Evolutionary conservation across 2,797 vertebrate genomes (phyloP).

Genomic region (Rousettus madagascariensis): DNA sequence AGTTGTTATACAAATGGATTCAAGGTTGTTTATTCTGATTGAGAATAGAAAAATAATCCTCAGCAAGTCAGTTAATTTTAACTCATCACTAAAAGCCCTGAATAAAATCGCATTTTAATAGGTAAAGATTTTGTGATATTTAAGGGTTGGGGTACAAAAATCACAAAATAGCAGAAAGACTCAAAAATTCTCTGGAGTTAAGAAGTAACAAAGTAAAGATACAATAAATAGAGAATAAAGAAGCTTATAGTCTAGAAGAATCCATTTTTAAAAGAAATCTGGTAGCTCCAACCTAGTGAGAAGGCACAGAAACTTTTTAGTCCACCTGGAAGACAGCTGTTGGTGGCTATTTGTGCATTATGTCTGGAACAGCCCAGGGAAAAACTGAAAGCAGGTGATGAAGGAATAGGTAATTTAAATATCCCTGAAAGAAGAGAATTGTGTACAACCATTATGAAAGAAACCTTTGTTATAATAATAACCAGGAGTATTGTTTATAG

Average conservation of each 20-base stretch:
- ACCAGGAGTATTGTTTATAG: neutral
- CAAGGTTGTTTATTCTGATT: neutral
- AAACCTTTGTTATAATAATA: neutral
- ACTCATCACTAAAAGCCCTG: neutral
- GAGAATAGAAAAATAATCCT: neutral
- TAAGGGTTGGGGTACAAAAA: neutral
- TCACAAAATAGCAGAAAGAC: neutral
- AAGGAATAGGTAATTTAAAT: slow-evolving; percentile 34
- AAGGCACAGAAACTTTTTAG: neutral
- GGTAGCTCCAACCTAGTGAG: neutral
- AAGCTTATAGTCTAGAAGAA: neutral
- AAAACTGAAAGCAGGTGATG: neutral
- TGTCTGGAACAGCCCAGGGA: neutral
- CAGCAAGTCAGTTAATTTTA: neutral
- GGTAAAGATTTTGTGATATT: neutral
- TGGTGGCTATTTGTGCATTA: neutral
- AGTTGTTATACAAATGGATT: neutral
- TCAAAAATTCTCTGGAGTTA: slow-evolving; percentile 3
- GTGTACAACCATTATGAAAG: neutral
- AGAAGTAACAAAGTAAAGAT: neutral
- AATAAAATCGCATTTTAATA: neutral
- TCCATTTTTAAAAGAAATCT: neutral
- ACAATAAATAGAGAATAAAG: neutral
- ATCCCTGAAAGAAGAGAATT: neutral
- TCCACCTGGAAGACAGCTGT: neutral